phyloP scores from a whole-genome alignment of 2,113 vertebrate species.

The Actinemys pallida region DNA sequence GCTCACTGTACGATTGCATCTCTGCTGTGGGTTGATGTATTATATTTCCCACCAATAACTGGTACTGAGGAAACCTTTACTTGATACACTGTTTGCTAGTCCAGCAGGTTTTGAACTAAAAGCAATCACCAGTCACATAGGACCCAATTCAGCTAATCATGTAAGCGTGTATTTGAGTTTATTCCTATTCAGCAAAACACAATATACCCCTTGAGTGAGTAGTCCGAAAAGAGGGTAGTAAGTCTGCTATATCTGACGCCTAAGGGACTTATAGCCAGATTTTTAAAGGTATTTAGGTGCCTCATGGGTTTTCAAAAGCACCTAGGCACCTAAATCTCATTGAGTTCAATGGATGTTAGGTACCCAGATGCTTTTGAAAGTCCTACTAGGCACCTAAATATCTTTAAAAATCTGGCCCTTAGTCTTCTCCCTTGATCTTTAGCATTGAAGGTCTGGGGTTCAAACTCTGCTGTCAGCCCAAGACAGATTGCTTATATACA shows the following conservation, averaged over 20 bases:
- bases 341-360: background rate
- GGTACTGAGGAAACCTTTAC: conserved; percentile 32
- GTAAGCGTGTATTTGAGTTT: background rate
- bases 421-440: background rate
- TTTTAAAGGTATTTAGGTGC: background rate
- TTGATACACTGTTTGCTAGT: background rate
- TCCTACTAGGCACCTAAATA: background rate
- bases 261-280: background rate
- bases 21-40: conserved; percentile 72
- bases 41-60: conserved; percentile 40
- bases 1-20: conserved; percentile 66
- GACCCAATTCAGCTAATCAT: background rate
- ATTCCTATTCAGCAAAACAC: accelerated
- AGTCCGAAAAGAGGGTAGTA: background rate
- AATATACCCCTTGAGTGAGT: background rate
- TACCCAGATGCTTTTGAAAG: background rate
- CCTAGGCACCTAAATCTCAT: background rate
- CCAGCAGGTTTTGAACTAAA: background rate
- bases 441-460: background rate
- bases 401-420: background rate
- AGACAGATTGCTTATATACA: background rate
- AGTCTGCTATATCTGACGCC: background rate
- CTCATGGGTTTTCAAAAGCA: background rate
- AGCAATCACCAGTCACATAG: background rate
- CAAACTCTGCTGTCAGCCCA: background rate